Conservation (phyloP, 2,797 vertebrate genomes). For the Triplophysa bombifrons region DNA sequence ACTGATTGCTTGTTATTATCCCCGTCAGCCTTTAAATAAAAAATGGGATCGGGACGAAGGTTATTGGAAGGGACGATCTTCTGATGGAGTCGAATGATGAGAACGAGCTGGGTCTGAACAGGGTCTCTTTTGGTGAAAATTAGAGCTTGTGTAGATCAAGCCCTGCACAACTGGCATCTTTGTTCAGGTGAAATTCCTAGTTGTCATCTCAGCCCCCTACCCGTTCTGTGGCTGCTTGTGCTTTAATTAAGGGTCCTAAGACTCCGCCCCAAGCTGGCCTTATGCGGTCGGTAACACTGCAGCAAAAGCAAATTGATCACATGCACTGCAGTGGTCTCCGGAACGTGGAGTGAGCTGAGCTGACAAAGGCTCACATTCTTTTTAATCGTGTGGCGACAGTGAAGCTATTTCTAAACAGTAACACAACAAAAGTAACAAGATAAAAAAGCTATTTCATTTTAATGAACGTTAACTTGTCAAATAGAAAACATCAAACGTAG, state of each 20-base stretch:
- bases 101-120: constrained; percentile 40
- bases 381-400: background rate
- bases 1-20: constrained; percentile 31
- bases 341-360: background rate
- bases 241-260: constrained; percentile 54
- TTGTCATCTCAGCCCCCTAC: constrained; percentile 35
- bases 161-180: constrained; percentile 56
- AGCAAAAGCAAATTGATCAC: constrained; percentile 10
- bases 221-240: constrained; percentile 31
- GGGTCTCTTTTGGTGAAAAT: constrained; percentile 49
- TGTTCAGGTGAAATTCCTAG: constrained; percentile 61
- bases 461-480: no score
- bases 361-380: background rate
- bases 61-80: constrained; percentile 22
- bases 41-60: background rate
- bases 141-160: constrained; percentile 53
- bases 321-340: background rate
- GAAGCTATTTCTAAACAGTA: no score
- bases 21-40: constrained; percentile 16
- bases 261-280: background rate
- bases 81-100: constrained; percentile 29
- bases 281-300: constrained; percentile 16
- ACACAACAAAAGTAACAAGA: no score
- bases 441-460: no score
- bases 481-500: background rate